These are phyloP conservation scores for Noctua comes DNA, from an alignment of 2,888 invertebrate genomes.

Conservation along the genomic window DNA sequence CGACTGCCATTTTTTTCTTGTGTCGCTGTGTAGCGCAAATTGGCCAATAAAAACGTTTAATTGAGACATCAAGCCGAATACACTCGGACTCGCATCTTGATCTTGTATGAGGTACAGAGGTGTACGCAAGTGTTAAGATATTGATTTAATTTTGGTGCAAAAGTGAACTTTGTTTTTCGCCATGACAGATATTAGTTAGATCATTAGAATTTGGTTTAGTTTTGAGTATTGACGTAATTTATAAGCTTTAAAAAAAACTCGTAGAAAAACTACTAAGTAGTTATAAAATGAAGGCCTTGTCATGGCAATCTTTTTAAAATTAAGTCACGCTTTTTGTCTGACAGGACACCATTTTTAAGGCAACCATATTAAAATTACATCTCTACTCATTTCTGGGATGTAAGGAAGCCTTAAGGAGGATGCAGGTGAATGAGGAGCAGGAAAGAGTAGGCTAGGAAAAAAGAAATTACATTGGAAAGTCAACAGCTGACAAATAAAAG, in stretches of 20 bases:
- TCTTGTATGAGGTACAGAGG: conserved; percentile 68
- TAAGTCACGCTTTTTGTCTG: too few relatives aligned
- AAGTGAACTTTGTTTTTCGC: neutral
- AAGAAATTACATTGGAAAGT: neutral
- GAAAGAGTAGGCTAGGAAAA: neutral
- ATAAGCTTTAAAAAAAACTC: neutral
- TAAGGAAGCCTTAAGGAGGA: neutral
- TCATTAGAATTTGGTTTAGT: neutral
- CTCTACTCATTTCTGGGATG: neutral
- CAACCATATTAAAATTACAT: neutral
- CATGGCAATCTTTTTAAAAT: neutral
- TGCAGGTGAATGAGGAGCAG: neutral
- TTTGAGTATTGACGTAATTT: neutral
- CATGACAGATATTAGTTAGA: neutral
- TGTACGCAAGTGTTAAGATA: conserved; percentile 56
- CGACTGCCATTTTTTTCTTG: conserved; percentile 61
- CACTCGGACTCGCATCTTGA: conserved; percentile 78
- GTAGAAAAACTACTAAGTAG: neutral
- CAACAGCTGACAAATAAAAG: neutral
- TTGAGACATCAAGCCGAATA: conserved; percentile 83
- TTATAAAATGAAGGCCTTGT: neutral
- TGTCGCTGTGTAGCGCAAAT: conserved; percentile 71
- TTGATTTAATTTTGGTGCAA: neutral
- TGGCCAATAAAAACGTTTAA: conserved; percentile 83
- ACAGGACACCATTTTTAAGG: neutral